A percentile compares a stretch with the other conserved stretches of the same genome.
Evolutionary conservation across 2,113 vertebrate genomes (phyloP).

Genomic region (Egretta garzetta): DNA sequence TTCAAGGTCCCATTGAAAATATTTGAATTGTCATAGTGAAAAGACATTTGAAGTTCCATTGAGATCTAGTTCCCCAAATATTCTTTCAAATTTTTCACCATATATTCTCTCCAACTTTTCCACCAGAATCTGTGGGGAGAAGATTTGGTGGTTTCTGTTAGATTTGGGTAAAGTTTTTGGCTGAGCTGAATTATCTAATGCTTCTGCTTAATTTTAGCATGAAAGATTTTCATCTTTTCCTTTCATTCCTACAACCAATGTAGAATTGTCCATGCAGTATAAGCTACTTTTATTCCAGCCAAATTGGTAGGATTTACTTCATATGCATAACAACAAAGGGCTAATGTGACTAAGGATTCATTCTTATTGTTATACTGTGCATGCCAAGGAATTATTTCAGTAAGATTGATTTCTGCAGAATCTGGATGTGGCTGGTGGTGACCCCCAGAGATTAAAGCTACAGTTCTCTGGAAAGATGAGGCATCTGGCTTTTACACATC

Average conservation of each 20-base stretch:
- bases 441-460: background rate
- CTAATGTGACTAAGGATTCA: background rate
- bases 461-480: background rate
- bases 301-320: background rate
- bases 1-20: background rate
- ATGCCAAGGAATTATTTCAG: background rate
- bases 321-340: background rate
- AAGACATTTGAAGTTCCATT: background rate
- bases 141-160: background rate
- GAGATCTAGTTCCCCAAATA: background rate
- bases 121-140: background rate
- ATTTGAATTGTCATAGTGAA: background rate
- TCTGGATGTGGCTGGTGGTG: background rate
- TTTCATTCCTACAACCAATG: background rate
- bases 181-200: background rate
- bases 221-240: background rate
- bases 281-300: background rate
- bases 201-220: background rate
- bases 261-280: background rate
- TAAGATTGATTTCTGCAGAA: background rate
- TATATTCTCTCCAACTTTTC: background rate
- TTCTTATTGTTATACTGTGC: background rate
- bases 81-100: background rate
- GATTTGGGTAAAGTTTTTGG: background rate
- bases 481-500: background rate